Conservation (phyloP, 1,140 invertebrate genomes). For the Melitaea cinxia region DNA sequence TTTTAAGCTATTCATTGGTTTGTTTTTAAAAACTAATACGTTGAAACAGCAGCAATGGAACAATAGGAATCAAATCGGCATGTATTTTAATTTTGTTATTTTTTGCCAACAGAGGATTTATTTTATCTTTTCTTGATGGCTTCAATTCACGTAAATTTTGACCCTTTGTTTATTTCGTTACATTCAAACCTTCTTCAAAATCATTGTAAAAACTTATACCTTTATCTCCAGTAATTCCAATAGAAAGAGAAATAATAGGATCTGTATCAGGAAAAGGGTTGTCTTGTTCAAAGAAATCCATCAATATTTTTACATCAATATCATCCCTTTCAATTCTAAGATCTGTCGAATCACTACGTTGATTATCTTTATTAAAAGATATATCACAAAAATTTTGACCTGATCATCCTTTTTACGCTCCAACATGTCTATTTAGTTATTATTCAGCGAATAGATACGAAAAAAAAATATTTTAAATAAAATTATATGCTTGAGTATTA, state of each 20-base stretch:
- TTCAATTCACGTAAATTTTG: neutral
- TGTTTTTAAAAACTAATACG: slow-evolving; percentile 46
- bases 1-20: slow-evolving; percentile 41
- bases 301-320: slow-evolving; percentile 37
- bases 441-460: too few species aligned
- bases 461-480: too few species aligned
- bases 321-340: slow-evolving; percentile 4
- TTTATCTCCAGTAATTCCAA: neutral
- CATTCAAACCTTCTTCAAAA: neutral
- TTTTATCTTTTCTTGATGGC: slow-evolving; percentile 28
- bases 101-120: slow-evolving; percentile 37
- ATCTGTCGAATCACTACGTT: too few species aligned
- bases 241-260: neutral
- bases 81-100: slow-evolving; percentile 45
- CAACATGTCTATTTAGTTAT: too few species aligned
- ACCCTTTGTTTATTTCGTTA: neutral
- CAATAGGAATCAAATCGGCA: slow-evolving; percentile 43
- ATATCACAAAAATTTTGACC: too few species aligned
- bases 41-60: slow-evolving; percentile 47
- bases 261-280: slow-evolving; percentile 34
- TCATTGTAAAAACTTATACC: neutral
- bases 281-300: slow-evolving; percentile 36
- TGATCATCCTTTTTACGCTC: too few species aligned
- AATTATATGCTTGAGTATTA: too few species aligned
- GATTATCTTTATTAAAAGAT: too few species aligned